Evolutionary conservation across 2,113 vertebrate genomes (phyloP).

Genomic region (Apistogramma diplotaenia): DNA sequence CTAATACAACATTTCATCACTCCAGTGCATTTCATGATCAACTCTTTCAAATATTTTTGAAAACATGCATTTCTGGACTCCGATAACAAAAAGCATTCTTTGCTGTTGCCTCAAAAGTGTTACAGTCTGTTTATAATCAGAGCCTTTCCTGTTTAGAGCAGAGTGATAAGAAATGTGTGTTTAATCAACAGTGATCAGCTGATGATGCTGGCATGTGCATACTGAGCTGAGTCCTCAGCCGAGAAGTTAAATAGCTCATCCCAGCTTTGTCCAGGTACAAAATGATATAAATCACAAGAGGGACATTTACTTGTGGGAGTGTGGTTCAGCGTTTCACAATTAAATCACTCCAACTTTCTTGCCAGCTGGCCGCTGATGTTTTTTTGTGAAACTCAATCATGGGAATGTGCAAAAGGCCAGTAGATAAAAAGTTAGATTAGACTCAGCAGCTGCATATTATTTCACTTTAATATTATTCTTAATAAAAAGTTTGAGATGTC

Average conservation of each 20-base stretch:
- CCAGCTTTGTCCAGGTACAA: background rate
- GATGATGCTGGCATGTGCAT: background rate
- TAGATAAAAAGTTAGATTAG: conserved; percentile 11
- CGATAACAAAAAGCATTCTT: conserved; percentile 1
- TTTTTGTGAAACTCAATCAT: conserved; percentile 1
- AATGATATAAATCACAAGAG: background rate
- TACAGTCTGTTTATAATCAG: conserved; percentile 53
- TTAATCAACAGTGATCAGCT: background rate
- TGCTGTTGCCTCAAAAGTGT: conserved; percentile 35
- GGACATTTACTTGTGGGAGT: background rate
- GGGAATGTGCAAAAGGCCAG: background rate
- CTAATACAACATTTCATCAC: background rate
- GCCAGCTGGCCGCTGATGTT: background rate
- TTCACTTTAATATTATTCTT: conserved; percentile 5
- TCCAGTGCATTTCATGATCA: background rate
- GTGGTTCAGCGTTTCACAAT: background rate
- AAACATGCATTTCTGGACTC: background rate
- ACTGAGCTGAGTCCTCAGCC: background rate
- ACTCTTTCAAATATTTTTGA: background rate
- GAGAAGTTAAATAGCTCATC: background rate
- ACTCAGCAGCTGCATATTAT: conserved; percentile 43
- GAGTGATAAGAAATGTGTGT: background rate
- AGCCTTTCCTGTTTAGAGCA: conserved; percentile 46
- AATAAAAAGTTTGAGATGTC: background rate
- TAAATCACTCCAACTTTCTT: background rate